Base-by-base conservation (phyloP, 2,113 vertebrate genomes). In the Dolichallabes microphthalmus region DNA sequence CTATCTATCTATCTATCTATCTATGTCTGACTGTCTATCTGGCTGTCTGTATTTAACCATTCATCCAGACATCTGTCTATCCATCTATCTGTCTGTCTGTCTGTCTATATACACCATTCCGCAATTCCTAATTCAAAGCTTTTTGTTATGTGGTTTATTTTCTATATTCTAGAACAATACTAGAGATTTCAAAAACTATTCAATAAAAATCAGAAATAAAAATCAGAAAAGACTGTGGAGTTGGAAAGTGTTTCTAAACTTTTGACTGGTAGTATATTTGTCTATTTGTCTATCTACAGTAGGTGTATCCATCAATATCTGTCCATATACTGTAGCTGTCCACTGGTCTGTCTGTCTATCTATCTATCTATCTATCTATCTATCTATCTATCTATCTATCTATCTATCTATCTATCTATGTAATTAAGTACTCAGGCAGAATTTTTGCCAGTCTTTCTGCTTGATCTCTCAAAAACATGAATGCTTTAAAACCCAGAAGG, bases 401-500 rank as follows among this genome's bases (percentile, higher is more conserved):
- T 7, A 13, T 64, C 25, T 8, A 11, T 69, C 32, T 39, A 8
- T 71, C 32, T 19, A 13, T 11, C 60, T 22, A n/a, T n/a, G 10
- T 68, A 68, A 32, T 32, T 17, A 8, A 17, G 64, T 19, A 27
- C 27, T 68, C 15, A 8, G 30, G 7, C 5, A 32, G 27, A 35
- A 32, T 8, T 10, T 19, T 8, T 10, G 66, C 7, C 66, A 30
- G 4, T 69, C 17, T 71, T 9, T 71, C 32, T 39, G 19, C 19
- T 35, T 39, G 17, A 19, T 12, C 9, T 39, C 68, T 12, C 32
- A 39, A 39, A 39, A 35, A 39, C 68, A 39, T 17, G 17, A 39
- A 71, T 39, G 5, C 66, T 35, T 35, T 73, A 86, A 92, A 91
- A 91, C 87, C 86, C 8, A 1, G 68, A 71, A 39, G 68, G 30